phyloP scores from a whole-genome alignment of 2,888 invertebrate species.

The Pediacus dermestoides region DNA sequence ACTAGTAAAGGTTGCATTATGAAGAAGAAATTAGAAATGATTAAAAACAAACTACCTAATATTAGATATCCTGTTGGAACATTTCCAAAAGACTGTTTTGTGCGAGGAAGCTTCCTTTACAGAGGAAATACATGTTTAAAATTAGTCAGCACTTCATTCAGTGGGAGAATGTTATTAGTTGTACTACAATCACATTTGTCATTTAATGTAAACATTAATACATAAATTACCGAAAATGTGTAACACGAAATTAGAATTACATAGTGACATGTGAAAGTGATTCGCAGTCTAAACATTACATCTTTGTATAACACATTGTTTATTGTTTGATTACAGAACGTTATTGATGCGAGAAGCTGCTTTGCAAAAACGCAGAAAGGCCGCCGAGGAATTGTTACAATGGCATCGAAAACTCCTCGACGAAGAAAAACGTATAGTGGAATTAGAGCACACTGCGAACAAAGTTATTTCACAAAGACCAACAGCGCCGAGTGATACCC shows the following conservation, averaged over 20 bases:
- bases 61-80: constrained; percentile 50
- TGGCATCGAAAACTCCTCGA: constrained; percentile 55
- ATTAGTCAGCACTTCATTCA: constrained; percentile 43
- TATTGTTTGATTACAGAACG: constrained; percentile 36
- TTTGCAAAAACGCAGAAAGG: constrained; percentile 49
- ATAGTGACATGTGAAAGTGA: too few relatives aligned
- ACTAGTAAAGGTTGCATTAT: constrained; percentile 35
- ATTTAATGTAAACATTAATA: constrained; percentile 22
- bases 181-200: constrained; percentile 29
- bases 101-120: constrained; percentile 43
- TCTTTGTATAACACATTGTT: constrained; percentile 7
- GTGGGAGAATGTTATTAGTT: constrained; percentile 32
- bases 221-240: constrained; percentile 13
- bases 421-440: constrained; percentile 53
- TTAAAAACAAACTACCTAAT: constrained; percentile 46
- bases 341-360: constrained; percentile 52
- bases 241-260: constrained; percentile 6
- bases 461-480: constrained; percentile 38
- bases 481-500: constrained; percentile 12
- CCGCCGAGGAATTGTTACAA: constrained; percentile 53
- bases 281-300: too few relatives aligned
- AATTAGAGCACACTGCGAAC: constrained; percentile 50
- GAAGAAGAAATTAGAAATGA: constrained; percentile 38
- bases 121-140: constrained; percentile 42
- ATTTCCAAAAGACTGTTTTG: constrained; percentile 42